A percentile compares a stretch with the other conserved stretches of the same genome.
These are phyloP conservation scores for Zapornia atra DNA, from an alignment of 2,113 vertebrate species.

Conservation along the genomic window DNA sequence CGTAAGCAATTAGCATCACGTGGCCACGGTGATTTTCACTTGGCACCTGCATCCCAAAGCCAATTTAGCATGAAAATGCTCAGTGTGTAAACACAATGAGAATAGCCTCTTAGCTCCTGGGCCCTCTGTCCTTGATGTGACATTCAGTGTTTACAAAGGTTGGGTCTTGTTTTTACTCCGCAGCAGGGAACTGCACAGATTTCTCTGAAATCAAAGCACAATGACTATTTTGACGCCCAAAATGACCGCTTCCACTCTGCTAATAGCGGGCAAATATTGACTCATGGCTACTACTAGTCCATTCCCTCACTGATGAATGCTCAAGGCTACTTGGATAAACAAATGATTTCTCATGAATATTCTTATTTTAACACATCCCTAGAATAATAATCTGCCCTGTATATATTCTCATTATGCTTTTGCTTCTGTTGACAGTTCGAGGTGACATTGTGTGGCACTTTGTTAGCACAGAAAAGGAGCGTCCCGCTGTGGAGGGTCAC, in stretches of 20 bases:
- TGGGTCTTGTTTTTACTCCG: neutral
- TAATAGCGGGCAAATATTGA: constrained; percentile 45
- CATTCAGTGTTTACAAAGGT: neutral
- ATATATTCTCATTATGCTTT: neutral
- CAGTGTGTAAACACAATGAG: neutral
- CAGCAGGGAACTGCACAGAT: neutral
- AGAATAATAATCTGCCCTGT: neutral
- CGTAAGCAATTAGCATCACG: neutral
- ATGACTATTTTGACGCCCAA: neutral
- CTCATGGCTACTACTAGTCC: neutral
- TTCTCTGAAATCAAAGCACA: neutral
- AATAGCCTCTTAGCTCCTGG: neutral
- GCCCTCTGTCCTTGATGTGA: neutral
- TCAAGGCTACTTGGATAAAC: constrained; percentile 62
- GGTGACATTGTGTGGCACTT: constrained; percentile 13
- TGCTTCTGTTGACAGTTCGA: neutral
- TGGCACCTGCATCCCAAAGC: constrained; percentile 40
- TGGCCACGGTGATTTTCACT: neutral
- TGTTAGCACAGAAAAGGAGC: neutral
- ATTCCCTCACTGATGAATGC: constrained; percentile 25
- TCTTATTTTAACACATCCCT: neutral
- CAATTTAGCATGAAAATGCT: neutral
- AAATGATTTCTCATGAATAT: constrained; percentile 61
- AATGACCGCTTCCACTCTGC: neutral
- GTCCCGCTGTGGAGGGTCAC: neutral